These are phyloP conservation scores for Vidua macroura DNA, from an alignment of 2,113 vertebrate species.

Conservation along the genomic window DNA sequence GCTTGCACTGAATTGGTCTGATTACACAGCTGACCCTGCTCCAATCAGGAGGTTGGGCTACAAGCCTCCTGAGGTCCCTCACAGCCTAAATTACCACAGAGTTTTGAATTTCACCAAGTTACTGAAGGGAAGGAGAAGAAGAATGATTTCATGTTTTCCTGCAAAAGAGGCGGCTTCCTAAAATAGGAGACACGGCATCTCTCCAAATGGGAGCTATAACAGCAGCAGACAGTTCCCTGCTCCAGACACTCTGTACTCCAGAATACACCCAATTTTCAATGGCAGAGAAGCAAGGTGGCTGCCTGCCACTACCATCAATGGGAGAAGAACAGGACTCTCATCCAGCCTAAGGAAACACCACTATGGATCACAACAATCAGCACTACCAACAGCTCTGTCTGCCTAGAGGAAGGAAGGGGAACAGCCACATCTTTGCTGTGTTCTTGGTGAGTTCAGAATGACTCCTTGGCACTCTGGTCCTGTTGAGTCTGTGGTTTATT, in stretches of 20 bases:
- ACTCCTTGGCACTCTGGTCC: not conserved
- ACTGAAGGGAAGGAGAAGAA: not conserved
- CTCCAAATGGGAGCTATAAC: not conserved
- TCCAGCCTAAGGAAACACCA: not conserved
- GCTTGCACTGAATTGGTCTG: not conserved
- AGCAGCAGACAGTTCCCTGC: not conserved
- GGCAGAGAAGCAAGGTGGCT: conserved; percentile 11
- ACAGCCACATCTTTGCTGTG: not conserved
- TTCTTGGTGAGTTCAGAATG: not conserved
- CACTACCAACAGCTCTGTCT: not conserved
- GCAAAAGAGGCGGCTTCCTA: not conserved
- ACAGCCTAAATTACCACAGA: not conserved
- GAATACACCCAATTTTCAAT: not conserved
- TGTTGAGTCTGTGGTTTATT: not conserved
- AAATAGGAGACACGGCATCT: not conserved
- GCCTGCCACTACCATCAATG: not conserved
- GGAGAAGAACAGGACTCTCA: not conserved
- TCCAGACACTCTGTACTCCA: conserved; percentile 21
- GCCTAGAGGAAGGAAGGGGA: not conserved
- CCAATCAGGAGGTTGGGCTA: not conserved
- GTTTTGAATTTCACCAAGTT: not conserved
- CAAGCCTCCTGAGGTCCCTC: not conserved
- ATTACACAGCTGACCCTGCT: not conserved
- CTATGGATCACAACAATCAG: not conserved
- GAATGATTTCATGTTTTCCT: not conserved